These are phyloP conservation scores for Tragulus kanchil DNA, from an alignment of 2,113 vertebrate genomes.

Conservation along the genomic window DNA sequence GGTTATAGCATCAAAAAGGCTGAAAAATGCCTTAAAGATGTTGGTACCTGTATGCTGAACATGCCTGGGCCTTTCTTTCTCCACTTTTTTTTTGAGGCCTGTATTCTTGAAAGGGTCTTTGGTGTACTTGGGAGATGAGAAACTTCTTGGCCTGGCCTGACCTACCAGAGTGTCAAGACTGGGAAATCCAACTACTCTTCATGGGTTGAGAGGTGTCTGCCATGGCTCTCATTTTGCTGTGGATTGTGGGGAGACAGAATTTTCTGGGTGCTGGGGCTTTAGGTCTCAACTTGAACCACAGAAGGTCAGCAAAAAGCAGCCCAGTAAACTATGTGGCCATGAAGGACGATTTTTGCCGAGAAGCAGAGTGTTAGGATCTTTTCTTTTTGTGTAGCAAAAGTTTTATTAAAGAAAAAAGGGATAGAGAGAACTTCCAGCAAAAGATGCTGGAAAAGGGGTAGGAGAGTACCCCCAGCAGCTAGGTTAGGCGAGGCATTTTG, in stretches of 20 bases:
- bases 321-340: background rate
- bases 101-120: background rate
- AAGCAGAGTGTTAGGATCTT: background rate
- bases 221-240: background rate
- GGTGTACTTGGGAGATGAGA: background rate
- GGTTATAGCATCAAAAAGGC: conserved; percentile 60
- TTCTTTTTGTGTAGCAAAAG: too few relatives aligned
- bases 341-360: background rate
- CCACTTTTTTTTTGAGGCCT: background rate
- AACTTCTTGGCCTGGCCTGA: conserved; percentile 10
- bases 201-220: background rate
- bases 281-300: background rate
- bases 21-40: conserved; percentile 25
- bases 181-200: conserved; percentile 22
- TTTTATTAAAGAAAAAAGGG: too few relatives aligned
- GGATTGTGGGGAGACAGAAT: background rate
- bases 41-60: conserved; percentile 1
- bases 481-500: too few relatives aligned
- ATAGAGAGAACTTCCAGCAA: too few relatives aligned
- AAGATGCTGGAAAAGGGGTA: too few relatives aligned
- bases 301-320: background rate
- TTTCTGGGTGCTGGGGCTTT: background rate
- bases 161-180: background rate
- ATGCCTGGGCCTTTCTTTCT: background rate
- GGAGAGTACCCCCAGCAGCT: too few relatives aligned